Evolutionary conservation across 2,888 invertebrate genomes (phyloP).

Genomic region (Yponomeuta evonymella): DNA sequence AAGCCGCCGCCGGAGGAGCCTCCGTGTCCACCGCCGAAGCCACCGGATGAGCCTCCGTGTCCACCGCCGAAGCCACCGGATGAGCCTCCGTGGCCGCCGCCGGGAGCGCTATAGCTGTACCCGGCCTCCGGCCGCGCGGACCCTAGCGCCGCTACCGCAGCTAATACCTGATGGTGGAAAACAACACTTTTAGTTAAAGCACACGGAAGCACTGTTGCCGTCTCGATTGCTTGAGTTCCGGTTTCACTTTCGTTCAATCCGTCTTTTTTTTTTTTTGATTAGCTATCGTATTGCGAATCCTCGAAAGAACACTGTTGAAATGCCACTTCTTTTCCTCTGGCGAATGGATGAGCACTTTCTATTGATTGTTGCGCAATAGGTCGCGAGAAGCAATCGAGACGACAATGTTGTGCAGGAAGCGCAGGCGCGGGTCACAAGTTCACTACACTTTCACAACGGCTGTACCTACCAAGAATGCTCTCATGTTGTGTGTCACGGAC

Average conservation of each 20-base stretch:
- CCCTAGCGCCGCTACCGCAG: slow-evolving; percentile 74
- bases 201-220: slow-evolving; percentile 31
- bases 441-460: slow-evolving; percentile 66
- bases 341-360: slow-evolving; percentile 3
- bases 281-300: not conserved
- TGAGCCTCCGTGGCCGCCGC: slow-evolving; percentile 47
- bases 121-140: slow-evolving; percentile 78
- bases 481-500: slow-evolving; percentile 74
- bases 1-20: slow-evolving; percentile 30
- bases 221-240: slow-evolving; percentile 27
- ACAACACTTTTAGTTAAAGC: slow-evolving; percentile 24
- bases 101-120: slow-evolving; percentile 75
- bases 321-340: not conserved
- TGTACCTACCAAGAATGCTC: slow-evolving; percentile 75
- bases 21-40: slow-evolving; percentile 37
- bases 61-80: slow-evolving; percentile 34
- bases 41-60: slow-evolving; percentile 30
- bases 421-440: slow-evolving; percentile 52
- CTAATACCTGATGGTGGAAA: slow-evolving; percentile 58
- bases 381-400: slow-evolving; percentile 12
- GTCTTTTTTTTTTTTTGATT: not conserved
- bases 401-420: slow-evolving; percentile 14
- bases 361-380: not conserved
- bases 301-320: slow-evolving; percentile 18
- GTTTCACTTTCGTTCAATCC: not conserved